Evolutionary conservation across 2,888 invertebrate species (phyloP).

Genomic region (Dolichomitus sp.): DNA sequence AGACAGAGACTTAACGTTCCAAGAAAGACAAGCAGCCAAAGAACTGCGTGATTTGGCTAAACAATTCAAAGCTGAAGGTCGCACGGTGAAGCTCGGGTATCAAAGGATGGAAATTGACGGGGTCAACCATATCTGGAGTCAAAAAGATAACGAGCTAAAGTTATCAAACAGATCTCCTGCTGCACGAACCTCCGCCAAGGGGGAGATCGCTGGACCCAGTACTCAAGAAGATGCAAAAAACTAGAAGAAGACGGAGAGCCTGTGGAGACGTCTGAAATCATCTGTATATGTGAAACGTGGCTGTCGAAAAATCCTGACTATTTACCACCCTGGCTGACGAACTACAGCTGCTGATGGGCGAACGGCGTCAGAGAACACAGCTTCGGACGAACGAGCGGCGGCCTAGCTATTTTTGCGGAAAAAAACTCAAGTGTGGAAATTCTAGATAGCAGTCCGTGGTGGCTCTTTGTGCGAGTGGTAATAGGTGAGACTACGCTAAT

Average conservation of each 20-base stretch:
- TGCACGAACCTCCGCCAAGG: not conserved
- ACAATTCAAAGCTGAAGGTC: not conserved
- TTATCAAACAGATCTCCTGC: not conserved
- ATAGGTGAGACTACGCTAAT: not conserved
- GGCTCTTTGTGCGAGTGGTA: slow-evolving; percentile 1
- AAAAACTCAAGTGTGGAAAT: not conserved
- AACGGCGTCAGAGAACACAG: slow-evolving; percentile 4
- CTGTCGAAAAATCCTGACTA: not conserved
- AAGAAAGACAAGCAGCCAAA: slow-evolving; percentile 7
- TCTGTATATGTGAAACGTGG: slow-evolving; percentile 30
- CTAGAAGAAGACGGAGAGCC: no score
- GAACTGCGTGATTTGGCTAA: not conserved
- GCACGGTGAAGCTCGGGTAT: not conserved
- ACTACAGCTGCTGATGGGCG: not conserved
- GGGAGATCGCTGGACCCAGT: not conserved
- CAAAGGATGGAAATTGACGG: not conserved
- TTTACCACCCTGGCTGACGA: not conserved
- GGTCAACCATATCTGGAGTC: not conserved
- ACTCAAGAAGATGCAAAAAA: no score
- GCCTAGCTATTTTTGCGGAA: not conserved
- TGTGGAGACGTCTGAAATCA: no score
- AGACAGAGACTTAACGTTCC: not conserved
- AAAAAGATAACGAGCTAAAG: not conserved
- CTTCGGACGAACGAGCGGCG: not conserved
- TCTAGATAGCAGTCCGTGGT: not conserved